Evolutionary conservation across 2,888 invertebrate species (phyloP), one percentile per base, ranked within the genome.

Genomic region (Norana najaformis): DNA sequence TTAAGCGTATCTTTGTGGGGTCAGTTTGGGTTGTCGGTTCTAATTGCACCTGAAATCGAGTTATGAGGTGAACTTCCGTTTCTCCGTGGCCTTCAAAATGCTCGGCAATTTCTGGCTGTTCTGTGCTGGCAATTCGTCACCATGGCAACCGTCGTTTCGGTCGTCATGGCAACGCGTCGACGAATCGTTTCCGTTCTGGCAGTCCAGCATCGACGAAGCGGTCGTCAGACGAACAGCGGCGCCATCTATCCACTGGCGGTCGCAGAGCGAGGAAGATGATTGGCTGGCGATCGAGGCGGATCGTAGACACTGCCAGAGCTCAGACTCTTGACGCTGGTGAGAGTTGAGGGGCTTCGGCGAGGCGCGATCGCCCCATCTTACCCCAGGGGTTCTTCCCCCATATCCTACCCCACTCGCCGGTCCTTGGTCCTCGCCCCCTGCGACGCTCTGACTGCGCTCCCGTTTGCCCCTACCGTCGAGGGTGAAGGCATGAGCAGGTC

Each of bases 141-240:
- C 36, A 37, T 37, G 37, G 35, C 85, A 35, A 37, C 35, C 85
- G 36, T 37, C 85, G 85, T 8, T 35, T 16, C 83, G 34, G 34
- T 34, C 35, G 34, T 30, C 34, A 30, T n/a, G 30, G 11, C n/a
- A 11, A 30, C 34, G 34, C 83, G 83, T 36, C 36, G 85, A 37
- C 85, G n/a, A 85, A 36, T 85, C 85, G 85, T 85, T 85, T 85
- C 85, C 85, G 85, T 85, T 85, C 18, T 69, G 69, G n/a, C 69
- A 69, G 69, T 69, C 69, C 11, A 69, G 69, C 69, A 69, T 69
- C 47, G 47, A 47, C 30, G 69, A 69, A 69, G 69, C 69, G 69
- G 69, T 69, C 69, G 69, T 69, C 69, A 47, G 6, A 47, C 47
- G 47, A 69, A 30, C 69, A 8, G 1, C 13, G n/a, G 30, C 69